Evolutionary conservation across 2,888 invertebrate genomes (phyloP), one percentile per base, ranked within the genome.

Genomic region (Litoditis marina): DNA sequence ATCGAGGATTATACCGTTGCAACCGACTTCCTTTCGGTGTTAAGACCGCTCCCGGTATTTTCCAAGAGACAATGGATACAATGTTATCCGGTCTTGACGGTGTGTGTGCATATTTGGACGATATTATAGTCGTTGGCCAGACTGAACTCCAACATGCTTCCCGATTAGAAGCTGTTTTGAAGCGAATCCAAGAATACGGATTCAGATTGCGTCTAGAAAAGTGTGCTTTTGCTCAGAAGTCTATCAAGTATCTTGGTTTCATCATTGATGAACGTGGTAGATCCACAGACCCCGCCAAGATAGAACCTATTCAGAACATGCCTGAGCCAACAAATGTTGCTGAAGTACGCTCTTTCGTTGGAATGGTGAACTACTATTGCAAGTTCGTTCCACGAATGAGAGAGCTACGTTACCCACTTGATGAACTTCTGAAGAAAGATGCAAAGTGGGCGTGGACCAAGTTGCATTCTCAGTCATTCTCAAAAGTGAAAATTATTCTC

Each of bases 21-120:
- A 54, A 69, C 4, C 55, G 76, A 0, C 44, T 77, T 5, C 65
- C 74, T 1, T 77, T 75, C 44, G 77, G 75, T 16, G 59, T 77
- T 22, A 73, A 70, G 42, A 36, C 68, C 0, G 72, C 72, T 2
- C 71, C 77, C 5, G 66, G 51, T 36, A 68, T 65, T n/a, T 76
- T 76, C 56, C 76, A 76, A 42, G n/a, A 50, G 25, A 30, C 62
- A n/a, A 70, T 74, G 56, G 74, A 75, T 28, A 5, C 39, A 11
- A 60, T 72, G 63, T 42, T 68, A 11, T 34, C 49, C n/a, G 75
- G 69, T 11, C 47, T 74, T 6, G 42, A 64, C 0, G 63, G 66
- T 8, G 61, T 51, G 3, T 32, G 50, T 13, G 57, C 61, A 2
- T 76, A 74, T 54, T 46, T 74, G 16, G 74, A 75, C 36, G 75